These are phyloP conservation scores for Mastacembelus armatus DNA, from an alignment of 2,797 vertebrate genomes.

Conservation along the genomic window DNA sequence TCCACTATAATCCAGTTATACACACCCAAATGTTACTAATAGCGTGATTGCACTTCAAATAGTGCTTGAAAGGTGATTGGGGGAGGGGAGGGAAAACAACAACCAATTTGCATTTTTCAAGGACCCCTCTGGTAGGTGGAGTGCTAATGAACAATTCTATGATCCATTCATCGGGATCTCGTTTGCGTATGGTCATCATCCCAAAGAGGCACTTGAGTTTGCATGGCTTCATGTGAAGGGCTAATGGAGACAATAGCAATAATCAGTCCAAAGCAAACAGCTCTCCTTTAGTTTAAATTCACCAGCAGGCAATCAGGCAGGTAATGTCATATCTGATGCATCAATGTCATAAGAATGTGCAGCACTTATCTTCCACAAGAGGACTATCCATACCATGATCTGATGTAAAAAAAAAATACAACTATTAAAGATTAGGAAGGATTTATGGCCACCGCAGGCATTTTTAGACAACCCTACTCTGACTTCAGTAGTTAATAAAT, in stretches of 20 bases:
- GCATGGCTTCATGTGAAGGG: slow-evolving; percentile 53
- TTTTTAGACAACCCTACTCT: slow-evolving; percentile 1
- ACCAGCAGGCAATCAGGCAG: slow-evolving; percentile 35
- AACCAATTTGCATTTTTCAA: slow-evolving; percentile 74
- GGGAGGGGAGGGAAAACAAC: slow-evolving; percentile 59
- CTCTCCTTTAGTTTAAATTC: slow-evolving; percentile 38
- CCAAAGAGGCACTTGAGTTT: slow-evolving; percentile 71
- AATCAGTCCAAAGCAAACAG: slow-evolving; percentile 73
- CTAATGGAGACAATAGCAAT: slow-evolving; percentile 72
- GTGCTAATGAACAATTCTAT: slow-evolving; percentile 78
- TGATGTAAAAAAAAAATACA: slow-evolving; percentile 8
- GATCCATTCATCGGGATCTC: slow-evolving; percentile 77
- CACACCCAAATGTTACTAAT: slow-evolving; percentile 53
- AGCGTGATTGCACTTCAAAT: slow-evolving; percentile 60
- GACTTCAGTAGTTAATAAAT: slow-evolving; percentile 11
- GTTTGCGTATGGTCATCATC: slow-evolving; percentile 63
- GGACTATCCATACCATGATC: not conserved
- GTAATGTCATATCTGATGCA: slow-evolving; percentile 26
- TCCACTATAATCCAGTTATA: slow-evolving; percentile 53
- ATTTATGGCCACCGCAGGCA: not conserved
- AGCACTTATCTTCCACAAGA: slow-evolving; percentile 7
- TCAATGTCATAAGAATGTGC: slow-evolving; percentile 11
- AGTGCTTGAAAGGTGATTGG: slow-evolving; percentile 71
- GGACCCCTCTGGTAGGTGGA: slow-evolving; percentile 67
- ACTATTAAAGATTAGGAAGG: not conserved